These are phyloP conservation scores for Trisateles emortualis DNA, from an alignment of 2,888 invertebrate genomes.

Conservation along the genomic window DNA sequence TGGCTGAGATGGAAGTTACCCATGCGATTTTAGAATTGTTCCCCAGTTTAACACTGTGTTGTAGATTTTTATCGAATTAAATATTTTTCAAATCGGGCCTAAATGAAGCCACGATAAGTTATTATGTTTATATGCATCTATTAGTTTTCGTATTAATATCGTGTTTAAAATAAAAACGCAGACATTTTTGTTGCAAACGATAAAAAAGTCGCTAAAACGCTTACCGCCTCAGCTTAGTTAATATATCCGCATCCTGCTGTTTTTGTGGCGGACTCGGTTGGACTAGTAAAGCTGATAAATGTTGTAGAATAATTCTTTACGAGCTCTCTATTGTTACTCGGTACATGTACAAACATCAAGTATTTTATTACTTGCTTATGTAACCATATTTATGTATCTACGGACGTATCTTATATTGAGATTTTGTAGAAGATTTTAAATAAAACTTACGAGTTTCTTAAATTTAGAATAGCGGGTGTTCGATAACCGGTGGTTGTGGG, in stretches of 20 bases:
- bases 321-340: slow-evolving; percentile 17
- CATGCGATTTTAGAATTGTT: no score
- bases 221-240: slow-evolving; percentile 20
- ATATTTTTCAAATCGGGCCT: no score
- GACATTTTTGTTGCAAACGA: background rate
- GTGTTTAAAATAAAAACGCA: no score
- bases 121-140: no score
- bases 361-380: slow-evolving; percentile 13
- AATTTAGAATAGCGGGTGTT: no score
- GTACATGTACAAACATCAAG: slow-evolving; percentile 9
- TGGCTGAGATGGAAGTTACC: no score
- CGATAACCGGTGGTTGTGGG: no score
- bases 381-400: background rate
- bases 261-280: slow-evolving; percentile 17
- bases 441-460: no score
- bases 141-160: no score
- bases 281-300: slow-evolving; percentile 30
- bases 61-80: no score
- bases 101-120: no score
- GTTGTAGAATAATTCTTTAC: slow-evolving; percentile 23
- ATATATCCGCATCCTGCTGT: slow-evolving; percentile 5
- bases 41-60: no score
- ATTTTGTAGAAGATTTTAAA: background rate
- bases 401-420: slow-evolving; percentile 1
- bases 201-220: background rate